phyloP scores from a whole-genome alignment of 2,797 vertebrate species.

The Chanos chanos region DNA sequence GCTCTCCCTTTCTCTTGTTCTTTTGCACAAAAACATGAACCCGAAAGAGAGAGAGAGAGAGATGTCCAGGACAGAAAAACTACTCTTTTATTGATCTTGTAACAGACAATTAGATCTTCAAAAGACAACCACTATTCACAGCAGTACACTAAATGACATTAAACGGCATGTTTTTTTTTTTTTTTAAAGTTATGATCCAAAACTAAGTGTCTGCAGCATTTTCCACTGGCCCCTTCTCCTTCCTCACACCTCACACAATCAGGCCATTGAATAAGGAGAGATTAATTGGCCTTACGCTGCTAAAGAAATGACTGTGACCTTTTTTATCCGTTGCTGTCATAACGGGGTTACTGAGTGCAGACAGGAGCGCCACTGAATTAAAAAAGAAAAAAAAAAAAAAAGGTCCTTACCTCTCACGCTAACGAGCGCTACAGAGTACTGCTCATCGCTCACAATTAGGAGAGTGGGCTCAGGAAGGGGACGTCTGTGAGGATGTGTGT shows the following conservation, averaged over 20 bases:
- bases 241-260: conserved; percentile 63
- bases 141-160: too few relatives aligned
- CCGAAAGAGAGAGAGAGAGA: too few relatives aligned
- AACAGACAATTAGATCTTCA: conserved; percentile 47
- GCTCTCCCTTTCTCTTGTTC: too few relatives aligned
- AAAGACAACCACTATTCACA: too few relatives aligned
- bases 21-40: too few relatives aligned
- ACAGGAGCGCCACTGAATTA: neutral
- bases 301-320: conserved; percentile 28
- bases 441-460: neutral
- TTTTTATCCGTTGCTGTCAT: conserved; percentile 24
- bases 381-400: too few relatives aligned
- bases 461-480: neutral
- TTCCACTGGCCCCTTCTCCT: conserved; percentile 64
- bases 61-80: too few relatives aligned
- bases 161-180: too few relatives aligned
- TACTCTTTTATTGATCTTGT: conserved; percentile 36
- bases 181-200: conserved; percentile 67
- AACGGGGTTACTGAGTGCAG: conserved; percentile 19
- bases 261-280: conserved; percentile 62
- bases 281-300: conserved; percentile 62
- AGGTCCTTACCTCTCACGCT: conserved; percentile 13
- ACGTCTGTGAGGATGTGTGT: neutral
- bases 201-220: conserved; percentile 63
- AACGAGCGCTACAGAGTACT: neutral